These are phyloP conservation scores for Petrosia ficiformis DNA, from an alignment of 37 sponge, comb jelly and placozoan species.

Conservation along the genomic window DNA sequence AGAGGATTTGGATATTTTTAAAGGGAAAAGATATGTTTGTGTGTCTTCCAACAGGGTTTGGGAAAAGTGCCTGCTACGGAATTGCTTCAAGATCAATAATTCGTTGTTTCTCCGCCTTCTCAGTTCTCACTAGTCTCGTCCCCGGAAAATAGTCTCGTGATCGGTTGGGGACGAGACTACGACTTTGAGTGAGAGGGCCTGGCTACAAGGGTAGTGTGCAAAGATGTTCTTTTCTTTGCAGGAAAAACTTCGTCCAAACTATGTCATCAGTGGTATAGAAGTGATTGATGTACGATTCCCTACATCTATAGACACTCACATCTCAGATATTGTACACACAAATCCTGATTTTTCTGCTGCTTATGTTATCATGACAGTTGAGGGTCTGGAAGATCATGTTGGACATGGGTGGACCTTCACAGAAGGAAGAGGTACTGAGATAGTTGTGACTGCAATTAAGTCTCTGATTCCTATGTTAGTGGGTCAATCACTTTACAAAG, in stretches of 20 bases:
- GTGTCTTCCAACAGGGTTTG: too few relatives aligned
- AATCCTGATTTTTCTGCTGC: slow-evolving; percentile 93
- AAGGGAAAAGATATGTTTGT: too few relatives aligned
- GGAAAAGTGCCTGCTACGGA: too few relatives aligned
- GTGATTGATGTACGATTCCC: slow-evolving; percentile 76
- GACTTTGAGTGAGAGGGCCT: too few relatives aligned
- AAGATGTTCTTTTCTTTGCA: too few relatives aligned
- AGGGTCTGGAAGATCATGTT: slow-evolving; percentile 14
- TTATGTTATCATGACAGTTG: slow-evolving; percentile 68
- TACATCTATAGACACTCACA: slow-evolving; percentile 74
- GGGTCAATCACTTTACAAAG: slow-evolving; percentile 43
- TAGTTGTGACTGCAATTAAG: slow-evolving; percentile 56
- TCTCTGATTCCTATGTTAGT: slow-evolving; percentile 44
- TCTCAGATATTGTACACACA: slow-evolving; percentile 88
- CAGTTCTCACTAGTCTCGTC: too few relatives aligned
- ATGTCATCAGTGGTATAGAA: slow-evolving; percentile 29
- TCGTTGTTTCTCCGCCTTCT: too few relatives aligned
- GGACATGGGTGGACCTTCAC: slow-evolving; percentile 90
- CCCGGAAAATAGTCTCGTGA: too few relatives aligned
- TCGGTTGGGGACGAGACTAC: too few relatives aligned
- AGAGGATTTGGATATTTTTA: too few relatives aligned
- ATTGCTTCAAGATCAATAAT: too few relatives aligned
- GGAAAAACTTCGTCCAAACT: not conserved
- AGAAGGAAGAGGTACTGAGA: slow-evolving; percentile 85
- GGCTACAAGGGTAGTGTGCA: too few relatives aligned